Base-by-base conservation (phyloP, 2,888 invertebrate genomes). In the Neoitamus cyanurus region DNA sequence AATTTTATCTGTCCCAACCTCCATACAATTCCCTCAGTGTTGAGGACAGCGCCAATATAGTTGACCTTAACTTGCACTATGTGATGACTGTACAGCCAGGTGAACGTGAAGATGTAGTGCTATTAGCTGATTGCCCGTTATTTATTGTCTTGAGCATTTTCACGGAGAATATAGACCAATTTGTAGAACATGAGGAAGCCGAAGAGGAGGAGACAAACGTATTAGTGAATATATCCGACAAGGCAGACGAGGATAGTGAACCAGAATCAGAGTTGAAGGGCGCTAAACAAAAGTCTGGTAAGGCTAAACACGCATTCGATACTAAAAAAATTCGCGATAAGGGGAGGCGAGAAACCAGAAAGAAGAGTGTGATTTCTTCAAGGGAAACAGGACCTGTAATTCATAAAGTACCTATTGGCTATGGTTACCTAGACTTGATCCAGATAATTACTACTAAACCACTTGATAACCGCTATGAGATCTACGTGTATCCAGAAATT, bases 31-130 rank as follows among this genome's bases (percentile, higher is more conserved):
- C 11, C 2, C 11, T 73, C 13, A 11, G 25, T 0, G 0, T 20
- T 4, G 78, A 30, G 1, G 58, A 48, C 3, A 20, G 1, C 20
- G n/a, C 9, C 1, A 15, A 78, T 31, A 15, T 48, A 1, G n/a
- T 78, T 58, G 31, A 78, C 0, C 30, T 78, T 11, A 31, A 78
- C n/a, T 48, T 78, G 48, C 78, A 58, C 78, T 78, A 58, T 9
- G 15, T 48, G 25, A 5, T 78, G 15, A 31, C 58, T 31, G n/a
- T 48, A 13, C 48, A 20, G 1, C 48, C 58, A 3, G 58, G 34
- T 7, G 30, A 30, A 15, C 7, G 9, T 58, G 7, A 30, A 30
- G 30, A 48, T 48, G 11, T 46, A 9, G 3, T 48, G 6, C n/a
- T 42, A 6, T 42, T 75, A 42, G 58, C 58, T 9, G 78, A 58